Conservation (phyloP, 2,888 invertebrate species). For the Hyposoter didymator region DNA sequence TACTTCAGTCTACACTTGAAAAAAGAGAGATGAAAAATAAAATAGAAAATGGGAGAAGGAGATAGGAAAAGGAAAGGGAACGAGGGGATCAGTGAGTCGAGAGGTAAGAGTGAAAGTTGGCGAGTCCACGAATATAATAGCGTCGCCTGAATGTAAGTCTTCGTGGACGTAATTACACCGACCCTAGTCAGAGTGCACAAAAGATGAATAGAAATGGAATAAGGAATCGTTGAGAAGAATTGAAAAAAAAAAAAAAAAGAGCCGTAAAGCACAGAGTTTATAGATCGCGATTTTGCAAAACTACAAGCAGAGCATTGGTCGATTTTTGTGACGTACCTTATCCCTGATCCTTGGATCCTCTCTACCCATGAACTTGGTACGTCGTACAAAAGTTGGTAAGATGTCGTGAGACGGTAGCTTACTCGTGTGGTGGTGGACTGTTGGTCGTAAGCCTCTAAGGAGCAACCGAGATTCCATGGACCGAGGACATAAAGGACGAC, state of each 20-base stretch:
- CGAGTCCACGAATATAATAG: conserved; percentile 62
- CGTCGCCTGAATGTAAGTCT: conserved; percentile 64
- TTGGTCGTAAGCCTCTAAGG: conserved; percentile 63
- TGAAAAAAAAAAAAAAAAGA: not conserved
- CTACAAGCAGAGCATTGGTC: conserved; percentile 71
- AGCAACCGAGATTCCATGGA: conserved; percentile 64
- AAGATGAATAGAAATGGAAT: conserved; percentile 56
- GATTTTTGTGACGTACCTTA: conserved; percentile 11
- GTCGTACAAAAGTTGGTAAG: conserved; percentile 63
- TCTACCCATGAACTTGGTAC: conserved; percentile 4
- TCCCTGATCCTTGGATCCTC: not conserved
- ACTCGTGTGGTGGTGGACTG: conserved; percentile 53
- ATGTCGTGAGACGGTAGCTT: conserved; percentile 48
- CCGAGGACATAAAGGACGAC: conserved; percentile 64
- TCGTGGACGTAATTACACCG: conserved; percentile 67
- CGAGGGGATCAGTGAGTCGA: conserved; percentile 37
- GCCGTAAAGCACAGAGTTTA: conserved; percentile 32
- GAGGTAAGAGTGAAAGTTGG: conserved; percentile 34
- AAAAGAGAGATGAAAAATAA: conserved; percentile 1
- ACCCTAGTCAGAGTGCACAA: conserved; percentile 50
- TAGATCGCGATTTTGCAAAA: conserved; percentile 63
- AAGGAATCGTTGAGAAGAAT: conserved; percentile 13
- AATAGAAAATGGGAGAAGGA: conserved; percentile 3
- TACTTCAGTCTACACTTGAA: conserved; percentile 7
- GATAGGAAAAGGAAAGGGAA: conserved; percentile 2